Base-by-base conservation (phyloP, 2,888 invertebrate species). In the Leucoptera coffeella region DNA sequence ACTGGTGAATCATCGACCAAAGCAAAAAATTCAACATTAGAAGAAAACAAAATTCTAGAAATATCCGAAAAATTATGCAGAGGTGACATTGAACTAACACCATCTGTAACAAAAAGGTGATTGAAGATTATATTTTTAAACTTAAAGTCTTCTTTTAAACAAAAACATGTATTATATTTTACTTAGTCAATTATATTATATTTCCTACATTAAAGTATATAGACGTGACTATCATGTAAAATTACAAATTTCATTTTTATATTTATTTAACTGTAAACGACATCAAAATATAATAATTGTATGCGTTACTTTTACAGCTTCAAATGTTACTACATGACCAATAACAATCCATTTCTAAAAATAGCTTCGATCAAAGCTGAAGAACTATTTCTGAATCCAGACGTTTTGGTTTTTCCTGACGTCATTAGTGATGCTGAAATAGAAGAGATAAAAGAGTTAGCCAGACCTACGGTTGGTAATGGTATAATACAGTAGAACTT, bases 361-460 rank as follows among this genome's bases (percentile, higher is more conserved):
- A 59, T 92, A 28, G 89, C 80, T 0, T 90, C 89, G 0, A 74
- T 89, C 32, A 94, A 93, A 57, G 50, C 78, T 36, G 89, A 91
- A 47, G 87, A 89, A 53, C 79, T 84, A 41, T 82, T 85, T 26
- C 56, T 80, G 14, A 75, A 84, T 17, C 96, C 96, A 0, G 80
- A 82, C 40, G 82, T 97, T 36, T 79, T 83, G 15, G 67, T 96
- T 27, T 96, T 83, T 58, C 84, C 94, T 49, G 83, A 93, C 36
- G 85, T 94, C 10, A 75, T 99, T 48, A 80, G 75, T 34, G 93
- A 97, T 40, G 55, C 61, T 1, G 97, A 99, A 57, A 94, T 96
- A 30, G 80, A 82, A 30, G 67, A 80, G 2, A 78, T 97, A 29
- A 89, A 96, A 54, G 72, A 78, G 38, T 58, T 92, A 51, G 92